phyloP scores from a whole-genome alignment of 2,113 vertebrate genomes.

The Acanthochromis polyacanthus region DNA sequence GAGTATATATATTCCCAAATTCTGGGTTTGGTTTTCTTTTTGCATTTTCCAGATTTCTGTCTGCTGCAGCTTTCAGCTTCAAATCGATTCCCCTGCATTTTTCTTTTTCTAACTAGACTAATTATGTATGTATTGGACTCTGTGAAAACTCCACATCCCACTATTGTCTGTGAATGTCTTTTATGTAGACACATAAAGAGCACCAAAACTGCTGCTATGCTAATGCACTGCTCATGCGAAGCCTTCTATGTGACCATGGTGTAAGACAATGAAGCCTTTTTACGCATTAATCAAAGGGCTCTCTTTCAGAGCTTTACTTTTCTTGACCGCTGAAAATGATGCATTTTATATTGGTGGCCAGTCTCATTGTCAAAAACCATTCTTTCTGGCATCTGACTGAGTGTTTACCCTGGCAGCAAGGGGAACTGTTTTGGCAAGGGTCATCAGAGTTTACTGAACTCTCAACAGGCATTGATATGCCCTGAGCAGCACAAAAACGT shows the following conservation, averaged over 20 bases:
- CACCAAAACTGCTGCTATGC: background rate
- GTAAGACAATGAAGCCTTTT: background rate
- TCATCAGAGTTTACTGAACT: constrained; percentile 62
- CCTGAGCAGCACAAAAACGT: constrained; percentile 1
- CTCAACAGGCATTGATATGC: constrained; percentile 32
- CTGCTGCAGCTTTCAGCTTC: too few relatives aligned
- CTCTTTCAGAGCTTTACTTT: background rate
- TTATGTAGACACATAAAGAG: background rate
- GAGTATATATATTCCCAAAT: too few relatives aligned
- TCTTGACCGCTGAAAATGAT: background rate
- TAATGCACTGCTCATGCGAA: background rate
- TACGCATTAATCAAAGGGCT: background rate
- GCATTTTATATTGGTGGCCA: background rate
- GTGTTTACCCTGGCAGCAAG: background rate
- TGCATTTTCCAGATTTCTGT: too few relatives aligned
- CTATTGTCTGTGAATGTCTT: background rate
- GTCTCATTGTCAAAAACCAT: background rate
- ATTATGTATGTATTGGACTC: too few relatives aligned
- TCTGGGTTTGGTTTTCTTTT: too few relatives aligned
- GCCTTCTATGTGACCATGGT: background rate
- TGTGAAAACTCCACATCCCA: background rate
- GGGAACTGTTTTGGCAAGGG: constrained; percentile 25
- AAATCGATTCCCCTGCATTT: too few relatives aligned
- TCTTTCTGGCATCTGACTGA: background rate
- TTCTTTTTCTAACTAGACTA: too few relatives aligned